phyloP scores from a whole-genome alignment of 1,140 invertebrate genomes.

The Drosophila varians region DNA sequence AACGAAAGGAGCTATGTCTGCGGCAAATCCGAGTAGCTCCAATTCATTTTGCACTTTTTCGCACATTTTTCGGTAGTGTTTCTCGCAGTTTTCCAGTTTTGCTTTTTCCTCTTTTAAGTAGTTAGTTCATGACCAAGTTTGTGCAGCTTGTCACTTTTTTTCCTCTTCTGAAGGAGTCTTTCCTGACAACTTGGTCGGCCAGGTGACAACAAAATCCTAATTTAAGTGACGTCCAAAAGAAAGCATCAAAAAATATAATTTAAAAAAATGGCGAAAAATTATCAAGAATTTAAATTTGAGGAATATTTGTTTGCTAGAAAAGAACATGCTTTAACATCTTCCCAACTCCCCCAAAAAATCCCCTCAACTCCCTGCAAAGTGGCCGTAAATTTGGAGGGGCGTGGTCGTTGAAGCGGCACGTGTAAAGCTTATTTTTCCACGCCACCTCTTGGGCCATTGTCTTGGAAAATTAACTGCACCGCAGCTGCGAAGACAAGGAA shows the following conservation, averaged over 20 bases:
- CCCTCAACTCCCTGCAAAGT: conserved; percentile 11
- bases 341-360: conserved; percentile 11
- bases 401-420: conserved; percentile 67
- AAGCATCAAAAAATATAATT: conserved; percentile 18
- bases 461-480: conserved; percentile 78
- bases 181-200: conserved; percentile 61
- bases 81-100: background rate
- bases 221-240: conserved; percentile 53
- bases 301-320: background rate
- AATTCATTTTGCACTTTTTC: conserved; percentile 48
- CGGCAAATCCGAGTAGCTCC: conserved; percentile 68
- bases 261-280: background rate
- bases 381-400: conserved; percentile 35
- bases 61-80: conserved; percentile 35
- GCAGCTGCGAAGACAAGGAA: conserved; percentile 49
- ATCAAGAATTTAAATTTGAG: background rate
- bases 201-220: conserved; percentile 70
- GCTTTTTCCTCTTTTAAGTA: conserved; percentile 7
- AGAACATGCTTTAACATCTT: no score
- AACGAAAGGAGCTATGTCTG: conserved; percentile 59
- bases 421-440: conserved; percentile 75
- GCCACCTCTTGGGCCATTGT: conserved; percentile 66
- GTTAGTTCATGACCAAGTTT: conserved; percentile 59
- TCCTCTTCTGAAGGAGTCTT: background rate
- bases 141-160: conserved; percentile 40